Evolutionary conservation across 2,797 vertebrate species (phyloP), one percentile per base, ranked within the genome.

Genomic region (Coluber constrictor): DNA sequence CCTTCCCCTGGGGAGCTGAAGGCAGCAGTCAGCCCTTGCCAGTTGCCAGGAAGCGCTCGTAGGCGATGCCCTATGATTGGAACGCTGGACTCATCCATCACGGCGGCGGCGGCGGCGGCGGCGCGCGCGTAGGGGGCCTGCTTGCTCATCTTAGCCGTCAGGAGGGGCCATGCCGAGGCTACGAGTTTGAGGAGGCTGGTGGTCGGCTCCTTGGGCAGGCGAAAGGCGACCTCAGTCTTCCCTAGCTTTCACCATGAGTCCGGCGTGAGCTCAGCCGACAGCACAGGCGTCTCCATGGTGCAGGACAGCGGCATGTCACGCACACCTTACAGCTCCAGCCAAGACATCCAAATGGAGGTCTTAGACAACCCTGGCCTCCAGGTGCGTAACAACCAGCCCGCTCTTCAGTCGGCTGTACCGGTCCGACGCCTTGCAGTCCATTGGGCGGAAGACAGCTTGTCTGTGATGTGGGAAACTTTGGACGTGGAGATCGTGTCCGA

Each of bases 271-370:
- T 91, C 88, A 89, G 95, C 87, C 90, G 63, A n/a, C 92, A 94
- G 86, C 95, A 92, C 93, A 90, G 79, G 94, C 90, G 94, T 96
- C 96, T 98, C 98, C 98, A 99, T 99, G 99, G 99, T 99, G 98
- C 99, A 99, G 98, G 99, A 99, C 98, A 98, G 98, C 98, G 98
- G 98, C 97, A 99, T 99, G 99, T 99, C 99, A 97, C 98, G 99
- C 98, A 98, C 98, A 97, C 98, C 99, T 96, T 98, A 98, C 98
- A 99, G 98, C 98, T 98, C 99, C 97, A 98, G 98, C 97, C 99
- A 99, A 98, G 99, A 99, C 98, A 99, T 99, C 97, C 99, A 99
- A 97, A 99, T 99, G 99, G 99, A 99, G 98, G 99, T 99, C 98
- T 99, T 99, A 96, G 99, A 99, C 96, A 98, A 98, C 94, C 98